Evolutionary conservation across 2,797 vertebrate genomes (phyloP), one percentile per base, ranked within the genome.

Genomic region (Valencia hispanica): DNA sequence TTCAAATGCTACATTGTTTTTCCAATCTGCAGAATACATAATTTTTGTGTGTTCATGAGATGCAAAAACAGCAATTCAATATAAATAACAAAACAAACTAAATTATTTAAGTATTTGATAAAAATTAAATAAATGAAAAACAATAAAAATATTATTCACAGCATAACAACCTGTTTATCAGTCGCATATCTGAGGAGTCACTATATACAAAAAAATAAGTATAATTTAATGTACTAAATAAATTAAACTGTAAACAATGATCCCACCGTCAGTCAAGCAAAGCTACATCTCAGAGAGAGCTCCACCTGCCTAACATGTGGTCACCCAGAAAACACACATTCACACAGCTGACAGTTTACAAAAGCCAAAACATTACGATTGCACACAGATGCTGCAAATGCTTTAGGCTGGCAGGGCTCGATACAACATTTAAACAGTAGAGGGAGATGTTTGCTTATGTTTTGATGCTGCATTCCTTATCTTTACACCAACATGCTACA

Each of bases 271-370:
- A 93, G 85, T 90, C 91, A 93, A 93, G 93, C 94, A 83, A 92
- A 94, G 94, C 93, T 95, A 94, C 93, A 93, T 94, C 78, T 93
- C 82, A 90, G 87, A 91, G 90, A 93, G 83, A 78, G 87, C 77
- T 70, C 81, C 85, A 77, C 86, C 82, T 82, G 80, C 68, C 80
- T 78, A 84, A 79, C 84, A 34, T 69, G 63, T n/a, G n/a, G 39
- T 70, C n/a, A 25, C 43, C 53, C 39, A 30, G 77, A 89, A 76
- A 43, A 79, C 70, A 81, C 79, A 70, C 34, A 34, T 73, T 72
- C 82, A 80, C 53, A 74, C 80, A 70, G 61, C 57, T 55, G 82
- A 87, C 84, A 34, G 50, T 72, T 81, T 70, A 72, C 78, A 70
- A 81, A 89, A 91, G 76, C 73, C 32, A 34, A 77, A 30, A 72